phyloP scores from a whole-genome alignment of 1,140 invertebrate genomes.

The Oscheius sp. region DNA sequence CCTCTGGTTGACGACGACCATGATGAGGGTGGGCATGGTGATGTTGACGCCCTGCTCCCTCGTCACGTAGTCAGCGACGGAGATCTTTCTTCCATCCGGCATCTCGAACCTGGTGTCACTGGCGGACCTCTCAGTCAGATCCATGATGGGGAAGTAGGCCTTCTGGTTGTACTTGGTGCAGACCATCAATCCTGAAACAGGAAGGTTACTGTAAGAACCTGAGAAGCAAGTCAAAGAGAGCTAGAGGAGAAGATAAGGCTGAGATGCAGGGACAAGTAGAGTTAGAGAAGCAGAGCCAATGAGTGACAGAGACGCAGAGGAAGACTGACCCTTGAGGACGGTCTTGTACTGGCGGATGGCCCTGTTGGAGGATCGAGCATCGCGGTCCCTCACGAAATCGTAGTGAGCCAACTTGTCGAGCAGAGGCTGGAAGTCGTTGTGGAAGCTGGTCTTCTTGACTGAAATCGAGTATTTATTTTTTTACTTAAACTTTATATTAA shows the following conservation, averaged over 20 bases:
- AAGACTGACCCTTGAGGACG: neutral
- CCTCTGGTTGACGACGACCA: neutral
- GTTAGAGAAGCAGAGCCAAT: neutral
- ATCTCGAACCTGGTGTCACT: neutral
- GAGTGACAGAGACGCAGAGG: neutral
- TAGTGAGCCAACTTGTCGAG: neutral
- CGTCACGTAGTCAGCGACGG: neutral
- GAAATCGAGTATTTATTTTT: constrained; percentile 11
- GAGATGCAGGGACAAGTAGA: neutral
- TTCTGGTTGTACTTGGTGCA: neutral
- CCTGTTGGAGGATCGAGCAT: neutral
- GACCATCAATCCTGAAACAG: constrained; percentile 8
- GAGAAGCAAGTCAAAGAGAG: too few relatives aligned
- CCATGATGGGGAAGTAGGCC: neutral
- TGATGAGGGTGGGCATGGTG: neutral
- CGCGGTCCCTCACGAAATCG: neutral
- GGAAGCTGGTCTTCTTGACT: constrained; percentile 29
- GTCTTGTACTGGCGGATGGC: neutral
- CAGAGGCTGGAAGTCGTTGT: neutral
- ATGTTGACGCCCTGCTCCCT: neutral
- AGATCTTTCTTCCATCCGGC: constrained; percentile 10
- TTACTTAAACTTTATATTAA: neutral
- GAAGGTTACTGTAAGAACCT: too few relatives aligned
- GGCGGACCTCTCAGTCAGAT: neutral
- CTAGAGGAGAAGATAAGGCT: constrained; percentile 3